Conservation (phyloP, 1,140 invertebrate species). For the Probaryconus sp. region DNA sequence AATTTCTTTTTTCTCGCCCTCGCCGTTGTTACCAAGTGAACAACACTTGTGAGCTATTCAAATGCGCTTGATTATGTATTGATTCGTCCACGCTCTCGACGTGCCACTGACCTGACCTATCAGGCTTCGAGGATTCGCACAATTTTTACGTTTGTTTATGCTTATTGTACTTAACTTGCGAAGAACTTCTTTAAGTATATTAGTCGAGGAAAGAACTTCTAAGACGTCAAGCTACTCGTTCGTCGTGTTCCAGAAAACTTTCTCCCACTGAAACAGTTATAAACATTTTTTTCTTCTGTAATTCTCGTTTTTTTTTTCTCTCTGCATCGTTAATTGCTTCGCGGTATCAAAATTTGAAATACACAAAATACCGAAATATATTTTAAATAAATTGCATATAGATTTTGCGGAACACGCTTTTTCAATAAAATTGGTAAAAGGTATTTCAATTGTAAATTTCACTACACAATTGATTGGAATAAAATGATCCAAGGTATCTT, state of each 20-base stretch:
- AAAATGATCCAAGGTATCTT: too few species aligned
- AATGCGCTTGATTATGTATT: conserved; percentile 13
- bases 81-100: conserved; percentile 21
- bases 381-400: too few species aligned
- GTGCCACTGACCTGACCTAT: conserved; percentile 59
- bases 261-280: conserved; percentile 24
- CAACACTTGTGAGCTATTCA: neutral
- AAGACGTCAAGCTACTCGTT: conserved; percentile 22
- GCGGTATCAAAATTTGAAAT: too few species aligned
- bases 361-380: too few species aligned
- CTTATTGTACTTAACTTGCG: neutral
- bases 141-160: conserved; percentile 11
- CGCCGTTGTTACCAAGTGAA: neutral
- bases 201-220: conserved; percentile 32
- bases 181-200: conserved; percentile 23
- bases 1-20: neutral
- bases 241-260: conserved; percentile 1
- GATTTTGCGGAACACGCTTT: too few species aligned
- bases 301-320: too few species aligned
- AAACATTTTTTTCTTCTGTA: too few species aligned
- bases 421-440: too few species aligned
- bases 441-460: too few species aligned
- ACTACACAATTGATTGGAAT: too few species aligned
- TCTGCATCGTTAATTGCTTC: too few species aligned
- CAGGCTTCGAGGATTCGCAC: conserved; percentile 11